Base-by-base conservation (phyloP, 2,797 vertebrate genomes). In the Orientallactaga sibirica region DNA sequence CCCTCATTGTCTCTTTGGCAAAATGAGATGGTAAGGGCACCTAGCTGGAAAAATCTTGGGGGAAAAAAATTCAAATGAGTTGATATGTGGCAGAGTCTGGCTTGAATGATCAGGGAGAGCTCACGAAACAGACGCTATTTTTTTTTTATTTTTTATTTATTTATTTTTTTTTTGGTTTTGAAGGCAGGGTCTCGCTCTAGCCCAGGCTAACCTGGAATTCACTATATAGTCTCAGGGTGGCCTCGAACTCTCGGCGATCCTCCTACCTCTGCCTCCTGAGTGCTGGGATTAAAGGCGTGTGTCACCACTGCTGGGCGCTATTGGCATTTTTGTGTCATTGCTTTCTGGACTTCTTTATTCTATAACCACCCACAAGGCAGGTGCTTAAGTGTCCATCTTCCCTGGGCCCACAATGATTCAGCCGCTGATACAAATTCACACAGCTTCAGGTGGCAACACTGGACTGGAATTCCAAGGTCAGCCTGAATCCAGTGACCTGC, bases 361-460 rank as follows among this genome's bases (percentile, higher is more conserved):
- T 7, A 68, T 37, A 64, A 58, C 16, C 33, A 27, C 33, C 37
- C 33, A 20, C 0, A 15, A 84, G 24, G 37, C 76, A 86, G 33
- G 18, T 8, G 12, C 71, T 74, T 85, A 43, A 37, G n/a, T 86
- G 25, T 37, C 66, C 68, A 48, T 27, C 64, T 55, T 22, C 33
- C 29, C 29, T 29, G 66, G n/a, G n/a, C 52, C 70, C 88, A 80
- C 91, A 95, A 81, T n/a, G 25, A 12, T 68, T 29, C 11, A n/a
- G 75, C 11, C 48, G 16, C 27, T 8, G 1, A 37, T 43, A 61
- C 29, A 61, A 90, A 19, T 71, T 33, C 88, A 93, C 67, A 74
- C 29, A 84, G 89, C 61, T 12, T 15, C 77, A 75, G 15, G 70
- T 3, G 41, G 33, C 88, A 79, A 71, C 58, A 64, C 84, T 91